Percentiles rank a stretch among this genome's conserved stretches.
Conservation (phyloP, 2,888 invertebrate genomes). For the Stictocephala bisonia region DNA sequence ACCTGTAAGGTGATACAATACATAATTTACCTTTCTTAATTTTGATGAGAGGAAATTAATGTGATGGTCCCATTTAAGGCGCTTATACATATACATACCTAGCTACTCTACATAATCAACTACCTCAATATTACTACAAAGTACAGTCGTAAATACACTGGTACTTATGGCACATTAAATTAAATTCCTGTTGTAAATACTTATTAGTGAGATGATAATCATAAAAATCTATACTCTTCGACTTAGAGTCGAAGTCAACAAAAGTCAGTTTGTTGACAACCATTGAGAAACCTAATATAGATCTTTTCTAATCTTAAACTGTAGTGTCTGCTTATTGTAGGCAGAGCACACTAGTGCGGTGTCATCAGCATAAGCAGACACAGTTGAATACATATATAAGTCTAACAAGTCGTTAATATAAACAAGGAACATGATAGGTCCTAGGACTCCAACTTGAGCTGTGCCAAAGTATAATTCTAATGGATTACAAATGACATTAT, state of each 20-base stretch:
- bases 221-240: background rate
- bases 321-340: background rate
- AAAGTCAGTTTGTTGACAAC: background rate
- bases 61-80: background rate
- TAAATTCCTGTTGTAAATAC: background rate
- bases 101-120: background rate
- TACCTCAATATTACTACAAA: background rate
- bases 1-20: no score
- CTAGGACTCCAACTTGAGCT: background rate
- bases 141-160: slow-evolving; percentile 1
- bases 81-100: background rate
- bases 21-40: background rate
- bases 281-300: background rate
- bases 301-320: background rate
- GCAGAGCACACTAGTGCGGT: background rate
- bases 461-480: background rate
- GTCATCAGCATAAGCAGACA: background rate
- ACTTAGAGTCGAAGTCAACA: background rate
- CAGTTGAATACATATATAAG: background rate
- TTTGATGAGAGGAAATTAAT: background rate
- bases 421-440: background rate
- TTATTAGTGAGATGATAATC: background rate
- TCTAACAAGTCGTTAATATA: background rate
- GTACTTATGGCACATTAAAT: background rate
- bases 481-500: background rate